Conservation (phyloP, 2,888 invertebrate species). For the Zhuqinia jingwanae region DNA sequence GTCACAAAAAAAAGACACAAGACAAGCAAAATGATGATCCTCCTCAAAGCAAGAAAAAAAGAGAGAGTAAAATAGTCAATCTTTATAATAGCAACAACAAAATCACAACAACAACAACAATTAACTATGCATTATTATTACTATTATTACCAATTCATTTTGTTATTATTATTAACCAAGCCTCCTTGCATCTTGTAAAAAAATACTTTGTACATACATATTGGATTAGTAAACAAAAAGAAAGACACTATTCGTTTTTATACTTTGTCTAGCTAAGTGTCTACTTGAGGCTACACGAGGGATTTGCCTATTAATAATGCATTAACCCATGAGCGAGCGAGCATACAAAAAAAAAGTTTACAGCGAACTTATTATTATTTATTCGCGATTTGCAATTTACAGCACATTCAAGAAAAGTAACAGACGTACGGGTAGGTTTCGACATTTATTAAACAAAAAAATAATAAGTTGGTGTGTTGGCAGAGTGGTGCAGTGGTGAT, state of each 20-base stretch:
- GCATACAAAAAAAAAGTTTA: too few relatives aligned
- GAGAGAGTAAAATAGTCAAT: slow-evolving; percentile 68
- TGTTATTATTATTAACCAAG: slow-evolving; percentile 23
- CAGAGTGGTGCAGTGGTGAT: background rate
- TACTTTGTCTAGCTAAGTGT: background rate
- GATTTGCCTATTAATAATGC: too few relatives aligned
- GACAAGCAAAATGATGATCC: slow-evolving; percentile 45
- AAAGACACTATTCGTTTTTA: slow-evolving; percentile 34
- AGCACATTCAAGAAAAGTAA: background rate
- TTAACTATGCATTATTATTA: background rate
- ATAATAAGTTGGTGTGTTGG: background rate
- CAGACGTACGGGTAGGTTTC: slow-evolving; percentile 36
- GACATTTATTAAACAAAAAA: slow-evolving; percentile 22
- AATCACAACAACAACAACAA: background rate
- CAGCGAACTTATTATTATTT: background rate
- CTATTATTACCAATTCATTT: slow-evolving; percentile 10
- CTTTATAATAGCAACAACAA: slow-evolving; percentile 16
- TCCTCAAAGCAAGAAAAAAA: slow-evolving; percentile 60
- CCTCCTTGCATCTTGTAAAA: background rate
- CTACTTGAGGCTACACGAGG: too few relatives aligned
- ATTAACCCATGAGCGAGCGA: too few relatives aligned
- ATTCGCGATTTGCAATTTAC: slow-evolving; percentile 9
- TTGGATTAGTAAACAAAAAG: slow-evolving; percentile 47
- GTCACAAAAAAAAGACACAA: too few relatives aligned
- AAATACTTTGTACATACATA: background rate